These are phyloP conservation scores for Notolepis coatsorum DNA, from an alignment of 2,797 vertebrate species.

Conservation along the genomic window DNA sequence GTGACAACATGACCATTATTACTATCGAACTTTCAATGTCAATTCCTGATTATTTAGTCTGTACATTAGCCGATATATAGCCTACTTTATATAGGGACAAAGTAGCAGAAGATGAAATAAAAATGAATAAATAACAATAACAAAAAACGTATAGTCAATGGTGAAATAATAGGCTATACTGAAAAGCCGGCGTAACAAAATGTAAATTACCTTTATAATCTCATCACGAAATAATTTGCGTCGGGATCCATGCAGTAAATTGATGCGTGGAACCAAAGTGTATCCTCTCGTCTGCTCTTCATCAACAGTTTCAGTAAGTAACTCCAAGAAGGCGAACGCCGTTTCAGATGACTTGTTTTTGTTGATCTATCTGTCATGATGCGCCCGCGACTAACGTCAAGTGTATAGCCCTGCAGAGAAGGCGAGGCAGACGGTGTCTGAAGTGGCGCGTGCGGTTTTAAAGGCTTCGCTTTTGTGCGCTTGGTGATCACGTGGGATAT, in stretches of 20 bases:
- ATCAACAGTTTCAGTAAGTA: slow-evolving; percentile 17
- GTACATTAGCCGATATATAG: too few relatives aligned
- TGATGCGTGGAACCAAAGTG: slow-evolving; percentile 15
- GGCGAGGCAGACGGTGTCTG: slow-evolving; percentile 27
- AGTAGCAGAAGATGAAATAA: too few relatives aligned
- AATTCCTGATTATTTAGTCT: too few relatives aligned
- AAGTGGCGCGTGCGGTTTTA: slow-evolving; percentile 45
- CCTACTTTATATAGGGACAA: too few relatives aligned
- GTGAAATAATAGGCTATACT: not conserved
- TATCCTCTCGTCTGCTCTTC: slow-evolving; percentile 12
- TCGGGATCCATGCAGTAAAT: slow-evolving; percentile 30
- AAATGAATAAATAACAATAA: not conserved
- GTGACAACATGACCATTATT: too few relatives aligned
- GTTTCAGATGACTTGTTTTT: not conserved
- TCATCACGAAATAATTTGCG: slow-evolving; percentile 22
- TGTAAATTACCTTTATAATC: slow-evolving; percentile 47
- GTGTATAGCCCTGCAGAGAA: too few relatives aligned
- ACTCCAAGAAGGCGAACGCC: slow-evolving; percentile 10
- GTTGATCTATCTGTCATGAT: not conserved
- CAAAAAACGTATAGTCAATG: not conserved
- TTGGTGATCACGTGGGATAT: slow-evolving; percentile 71
- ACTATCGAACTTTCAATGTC: too few relatives aligned
- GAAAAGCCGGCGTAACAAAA: too few relatives aligned
- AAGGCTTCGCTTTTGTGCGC: slow-evolving; percentile 61
- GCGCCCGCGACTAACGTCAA: slow-evolving; percentile 17